Percentiles rank a stretch among this genome's conserved stretches.
Evolutionary conservation across 2,888 invertebrate genomes (phyloP).

Genomic region (Proisotoma minuta): DNA sequence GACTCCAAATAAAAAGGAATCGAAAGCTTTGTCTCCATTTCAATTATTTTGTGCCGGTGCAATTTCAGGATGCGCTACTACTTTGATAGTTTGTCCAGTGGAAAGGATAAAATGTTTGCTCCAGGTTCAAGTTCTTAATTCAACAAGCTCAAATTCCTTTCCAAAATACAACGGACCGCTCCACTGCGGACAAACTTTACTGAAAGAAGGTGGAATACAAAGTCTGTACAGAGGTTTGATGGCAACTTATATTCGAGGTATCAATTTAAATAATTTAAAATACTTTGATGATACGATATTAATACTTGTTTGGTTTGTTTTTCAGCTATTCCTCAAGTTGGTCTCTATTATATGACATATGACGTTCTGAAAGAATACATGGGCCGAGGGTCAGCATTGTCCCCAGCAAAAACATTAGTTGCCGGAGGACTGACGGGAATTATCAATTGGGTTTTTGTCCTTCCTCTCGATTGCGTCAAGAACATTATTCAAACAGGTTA

Average conservation of each 20-base stretch:
- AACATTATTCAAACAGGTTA: conserved; percentile 21
- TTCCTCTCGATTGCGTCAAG: conserved; percentile 24
- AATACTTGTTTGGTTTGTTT: neutral
- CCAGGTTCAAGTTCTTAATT: conserved; percentile 2
- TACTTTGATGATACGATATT: neutral
- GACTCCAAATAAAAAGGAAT: neutral
- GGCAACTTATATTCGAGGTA: conserved; percentile 57
- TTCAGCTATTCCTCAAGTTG: conserved; percentile 17
- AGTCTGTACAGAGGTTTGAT: conserved; percentile 59
- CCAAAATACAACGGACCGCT: conserved; percentile 55
- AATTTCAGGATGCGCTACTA: conserved; percentile 5
- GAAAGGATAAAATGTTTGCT: conserved; percentile 25
- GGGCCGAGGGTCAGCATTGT: neutral
- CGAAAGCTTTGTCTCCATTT: neutral
- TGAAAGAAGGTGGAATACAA: conserved; percentile 58
- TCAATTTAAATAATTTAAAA: neutral
- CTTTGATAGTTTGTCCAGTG: conserved; percentile 14
- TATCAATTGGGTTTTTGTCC: conserved; percentile 17
- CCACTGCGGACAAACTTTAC: conserved; percentile 58
- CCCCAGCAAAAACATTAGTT: conserved; percentile 6
- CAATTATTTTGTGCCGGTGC: conserved; percentile 20
- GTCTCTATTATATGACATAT: conserved; percentile 20
- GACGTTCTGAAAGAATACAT: conserved; percentile 11
- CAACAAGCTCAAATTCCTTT: neutral
- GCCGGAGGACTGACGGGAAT: conserved; percentile 26